phyloP scores from a whole-genome alignment of 2,113 vertebrate species.

The Percopsis transmontana region DNA sequence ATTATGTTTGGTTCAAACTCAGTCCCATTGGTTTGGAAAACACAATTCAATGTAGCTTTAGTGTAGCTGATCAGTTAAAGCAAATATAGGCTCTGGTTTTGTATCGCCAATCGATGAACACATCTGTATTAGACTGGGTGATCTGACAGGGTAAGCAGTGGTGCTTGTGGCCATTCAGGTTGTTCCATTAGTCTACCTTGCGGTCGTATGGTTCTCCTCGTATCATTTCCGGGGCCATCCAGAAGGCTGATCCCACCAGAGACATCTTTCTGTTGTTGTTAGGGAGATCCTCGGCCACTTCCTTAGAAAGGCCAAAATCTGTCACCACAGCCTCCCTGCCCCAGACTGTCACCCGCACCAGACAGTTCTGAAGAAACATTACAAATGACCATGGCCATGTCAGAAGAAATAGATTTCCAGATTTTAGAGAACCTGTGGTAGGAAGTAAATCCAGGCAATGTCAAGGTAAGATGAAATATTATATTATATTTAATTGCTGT shows the following conservation, averaged over 20 bases:
- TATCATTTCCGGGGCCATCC: conserved; percentile 85
- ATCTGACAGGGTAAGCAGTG: too few species aligned
- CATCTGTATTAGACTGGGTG: too few species aligned
- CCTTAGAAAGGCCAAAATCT: conserved; percentile 78
- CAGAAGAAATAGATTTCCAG: too few species aligned
- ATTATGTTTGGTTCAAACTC: neutral
- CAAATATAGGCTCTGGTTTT: too few species aligned
- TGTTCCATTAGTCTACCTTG: conserved; percentile 72
- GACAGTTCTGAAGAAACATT: conserved; percentile 74
- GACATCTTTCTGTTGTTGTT: conserved; percentile 77
- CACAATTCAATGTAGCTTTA: neutral
- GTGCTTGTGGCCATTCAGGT: too few species aligned
- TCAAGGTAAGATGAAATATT: too few species aligned
- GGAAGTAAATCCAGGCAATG: too few species aligned
- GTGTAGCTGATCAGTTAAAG: too few species aligned
- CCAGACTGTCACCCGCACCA: conserved; percentile 62
- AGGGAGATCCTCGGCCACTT: conserved; percentile 76
- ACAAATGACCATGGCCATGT: too few species aligned
- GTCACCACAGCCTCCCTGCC: conserved; percentile 76
- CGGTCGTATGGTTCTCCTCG: conserved; percentile 79
- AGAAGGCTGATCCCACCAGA: conserved; percentile 81
- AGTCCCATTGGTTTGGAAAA: neutral
- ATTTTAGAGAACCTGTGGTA: too few species aligned
- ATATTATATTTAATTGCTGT: too few species aligned
- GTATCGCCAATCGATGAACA: too few species aligned